A percentile compares a stretch with the other conserved stretches of the same genome.
These are phyloP conservation scores for Paramuricea clavata DNA, from an alignment of 92 coral and sea anemone genomes.

Conservation along the genomic window DNA sequence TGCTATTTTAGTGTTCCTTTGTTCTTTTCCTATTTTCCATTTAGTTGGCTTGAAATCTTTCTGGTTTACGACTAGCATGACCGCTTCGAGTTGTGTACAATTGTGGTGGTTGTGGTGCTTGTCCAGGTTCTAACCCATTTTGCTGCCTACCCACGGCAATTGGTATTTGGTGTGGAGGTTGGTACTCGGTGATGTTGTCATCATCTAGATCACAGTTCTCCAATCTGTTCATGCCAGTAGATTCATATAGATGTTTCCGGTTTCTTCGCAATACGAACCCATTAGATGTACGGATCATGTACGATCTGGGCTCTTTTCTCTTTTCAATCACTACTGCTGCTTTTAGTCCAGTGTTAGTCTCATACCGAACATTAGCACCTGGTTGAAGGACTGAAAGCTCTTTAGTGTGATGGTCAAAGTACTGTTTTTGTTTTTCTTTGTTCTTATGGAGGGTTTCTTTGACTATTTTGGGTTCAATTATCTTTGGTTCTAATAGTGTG, in stretches of 20 bases:
- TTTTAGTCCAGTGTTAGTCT: neutral
- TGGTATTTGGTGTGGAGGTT: no score
- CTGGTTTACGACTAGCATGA: no score
- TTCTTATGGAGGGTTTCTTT: neutral
- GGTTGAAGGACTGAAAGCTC: neutral
- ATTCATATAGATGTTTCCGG: neutral
- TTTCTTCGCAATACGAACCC: neutral
- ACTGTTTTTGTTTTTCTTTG: neutral
- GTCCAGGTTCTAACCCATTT: no score
- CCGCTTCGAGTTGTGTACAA: no score
- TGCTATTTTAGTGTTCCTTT: no score
- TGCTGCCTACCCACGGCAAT: no score
- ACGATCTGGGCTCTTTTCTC: constrained; percentile 14
- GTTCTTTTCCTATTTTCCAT: no score
- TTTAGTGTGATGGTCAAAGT: neutral
- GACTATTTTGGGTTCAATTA: neutral
- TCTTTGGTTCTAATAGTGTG: neutral
- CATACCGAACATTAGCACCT: neutral
- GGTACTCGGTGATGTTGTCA: neutral
- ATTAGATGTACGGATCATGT: constrained; percentile 7
- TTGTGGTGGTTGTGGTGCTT: no score
- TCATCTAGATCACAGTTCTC: neutral
- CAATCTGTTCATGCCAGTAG: neutral
- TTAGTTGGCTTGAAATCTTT: no score
- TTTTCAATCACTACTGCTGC: neutral